Evolutionary conservation across 2,113 vertebrate species (phyloP).

Genomic region (Mugil cephalus): DNA sequence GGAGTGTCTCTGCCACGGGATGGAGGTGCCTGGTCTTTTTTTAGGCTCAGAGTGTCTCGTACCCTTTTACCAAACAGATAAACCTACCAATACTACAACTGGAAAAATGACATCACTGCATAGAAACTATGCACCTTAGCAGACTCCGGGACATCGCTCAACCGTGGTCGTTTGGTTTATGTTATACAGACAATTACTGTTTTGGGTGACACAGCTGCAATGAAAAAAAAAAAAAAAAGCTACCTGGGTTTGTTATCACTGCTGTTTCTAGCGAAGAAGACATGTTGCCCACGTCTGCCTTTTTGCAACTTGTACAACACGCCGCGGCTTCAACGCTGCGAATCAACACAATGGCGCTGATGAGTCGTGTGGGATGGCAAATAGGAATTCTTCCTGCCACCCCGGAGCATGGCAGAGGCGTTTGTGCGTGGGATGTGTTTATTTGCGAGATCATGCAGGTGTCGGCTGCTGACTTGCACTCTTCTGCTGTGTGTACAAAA

Average conservation of each 20-base stretch:
- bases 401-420: not conserved
- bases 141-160: too few relatives aligned
- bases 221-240: too few relatives aligned
- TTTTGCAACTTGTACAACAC: too few relatives aligned
- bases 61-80: not conserved
- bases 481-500: not conserved
- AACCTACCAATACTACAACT: not conserved
- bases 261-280: too few relatives aligned
- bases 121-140: not conserved
- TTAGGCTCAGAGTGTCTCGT: too few relatives aligned
- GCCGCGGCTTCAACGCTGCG: not conserved
- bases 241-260: too few relatives aligned
- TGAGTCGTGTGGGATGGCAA: not conserved
- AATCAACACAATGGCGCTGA: not conserved
- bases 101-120: not conserved
- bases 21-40: too few relatives aligned
- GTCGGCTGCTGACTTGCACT: slow-evolving; percentile 26
- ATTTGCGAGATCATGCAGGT: slow-evolving; percentile 19
- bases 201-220: too few relatives aligned
- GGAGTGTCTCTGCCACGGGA: too few relatives aligned
- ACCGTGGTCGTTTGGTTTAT: too few relatives aligned
- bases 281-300: too few relatives aligned
- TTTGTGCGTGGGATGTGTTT: slow-evolving; percentile 34
- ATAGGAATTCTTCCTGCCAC: not conserved
- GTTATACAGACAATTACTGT: too few relatives aligned